phyloP scores from a whole-genome alignment of 1,140 invertebrate species.

The Dryas iulia region DNA sequence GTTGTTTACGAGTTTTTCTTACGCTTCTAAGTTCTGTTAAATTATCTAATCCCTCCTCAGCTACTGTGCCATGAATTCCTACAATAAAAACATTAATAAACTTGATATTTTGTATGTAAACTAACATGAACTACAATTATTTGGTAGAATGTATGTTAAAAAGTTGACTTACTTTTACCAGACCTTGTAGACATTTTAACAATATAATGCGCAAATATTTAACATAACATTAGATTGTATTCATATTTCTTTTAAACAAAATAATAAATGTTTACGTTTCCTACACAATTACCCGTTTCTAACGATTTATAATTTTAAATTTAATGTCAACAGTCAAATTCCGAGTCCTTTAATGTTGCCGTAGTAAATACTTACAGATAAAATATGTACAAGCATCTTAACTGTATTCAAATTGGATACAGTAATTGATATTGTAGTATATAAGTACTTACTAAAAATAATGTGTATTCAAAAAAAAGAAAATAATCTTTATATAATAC shows the following conservation, averaged over 20 bases:
- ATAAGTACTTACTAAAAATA: too few species aligned
- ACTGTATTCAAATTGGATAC: too few species aligned
- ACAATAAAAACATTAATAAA: conserved; percentile 3
- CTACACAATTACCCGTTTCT: conserved; percentile 8
- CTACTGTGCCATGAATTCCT: conserved; percentile 52
- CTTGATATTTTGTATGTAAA: too few species aligned
- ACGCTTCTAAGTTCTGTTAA: conserved; percentile 34
- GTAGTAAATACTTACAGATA: too few species aligned
- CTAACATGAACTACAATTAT: neutral
- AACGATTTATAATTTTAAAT: conserved; percentile 22
- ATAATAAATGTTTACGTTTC: conserved; percentile 10
- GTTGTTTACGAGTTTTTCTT: conserved; percentile 48
- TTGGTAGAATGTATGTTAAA: neutral
- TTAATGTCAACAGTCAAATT: neutral
- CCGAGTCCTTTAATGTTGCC: neutral
- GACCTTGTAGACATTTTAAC: conserved; percentile 65
- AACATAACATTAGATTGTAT: neutral
- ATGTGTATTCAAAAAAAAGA: too few species aligned
- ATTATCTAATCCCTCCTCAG: conserved; percentile 34
- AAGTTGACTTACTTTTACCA: conserved; percentile 57
- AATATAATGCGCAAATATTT: conserved; percentile 4
- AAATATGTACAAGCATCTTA: too few species aligned
- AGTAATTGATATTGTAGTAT: too few species aligned
- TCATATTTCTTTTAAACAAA: neutral
- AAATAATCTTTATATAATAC: too few species aligned